A percentile compares a stretch with the other conserved stretches of the same genome.
Evolutionary conservation across 2,797 vertebrate genomes (phyloP).

Genomic region (Pipistrellus kuhlii): DNA sequence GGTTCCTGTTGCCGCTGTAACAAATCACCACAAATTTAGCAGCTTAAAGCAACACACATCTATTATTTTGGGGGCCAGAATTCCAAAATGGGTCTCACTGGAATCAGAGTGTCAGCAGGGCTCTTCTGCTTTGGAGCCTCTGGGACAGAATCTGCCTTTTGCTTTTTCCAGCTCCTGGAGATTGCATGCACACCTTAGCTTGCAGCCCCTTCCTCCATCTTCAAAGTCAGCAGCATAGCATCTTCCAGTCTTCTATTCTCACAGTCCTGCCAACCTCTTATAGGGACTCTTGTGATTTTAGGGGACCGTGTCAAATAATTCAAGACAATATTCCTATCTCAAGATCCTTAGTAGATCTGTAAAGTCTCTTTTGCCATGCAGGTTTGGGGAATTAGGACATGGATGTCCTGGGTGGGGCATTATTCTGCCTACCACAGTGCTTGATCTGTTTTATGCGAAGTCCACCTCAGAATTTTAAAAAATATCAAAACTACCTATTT

Average conservation of each 20-base stretch:
- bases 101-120: background rate
- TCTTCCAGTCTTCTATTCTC: background rate
- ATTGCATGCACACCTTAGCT: background rate
- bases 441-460: slow-evolving; percentile 6
- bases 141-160: background rate
- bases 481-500: background rate
- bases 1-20: background rate
- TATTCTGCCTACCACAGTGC: background rate
- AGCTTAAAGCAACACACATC: background rate
- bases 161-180: background rate
- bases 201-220: background rate
- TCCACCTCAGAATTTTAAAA: background rate
- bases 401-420: background rate
- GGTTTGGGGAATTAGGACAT: background rate
- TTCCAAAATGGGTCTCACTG: background rate
- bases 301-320: rapidly evolving
- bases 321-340: background rate
- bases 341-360: background rate
- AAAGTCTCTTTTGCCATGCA: background rate
- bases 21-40: background rate
- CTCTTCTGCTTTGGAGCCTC: background rate
- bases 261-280: background rate
- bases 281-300: background rate
- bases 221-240: background rate
- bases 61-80: background rate